These are phyloP conservation scores for Chitala chitala DNA, from an alignment of 2,113 vertebrate species.

Conservation along the genomic window DNA sequence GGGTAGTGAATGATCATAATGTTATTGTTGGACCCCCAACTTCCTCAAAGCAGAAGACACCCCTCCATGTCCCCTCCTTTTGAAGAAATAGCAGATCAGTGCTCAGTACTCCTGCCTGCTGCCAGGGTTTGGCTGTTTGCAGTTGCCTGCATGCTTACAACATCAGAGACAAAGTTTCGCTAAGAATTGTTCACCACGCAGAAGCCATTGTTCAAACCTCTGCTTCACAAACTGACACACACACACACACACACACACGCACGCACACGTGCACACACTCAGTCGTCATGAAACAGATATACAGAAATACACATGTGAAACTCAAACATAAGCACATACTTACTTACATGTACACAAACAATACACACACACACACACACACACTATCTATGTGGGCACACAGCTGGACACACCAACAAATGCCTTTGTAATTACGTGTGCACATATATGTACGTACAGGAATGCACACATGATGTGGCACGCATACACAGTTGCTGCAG, in stretches of 20 bases:
- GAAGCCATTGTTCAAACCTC: background rate
- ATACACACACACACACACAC: background rate
- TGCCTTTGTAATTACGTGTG: background rate
- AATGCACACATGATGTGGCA: background rate
- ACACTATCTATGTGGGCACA: background rate
- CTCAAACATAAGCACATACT: background rate
- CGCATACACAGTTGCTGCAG: background rate
- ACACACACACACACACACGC: slow-evolving; percentile 17
- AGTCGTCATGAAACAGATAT: slow-evolving; percentile 23
- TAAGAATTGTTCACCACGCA: background rate
- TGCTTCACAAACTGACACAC: slow-evolving; percentile 2
- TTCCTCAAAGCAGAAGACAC: slow-evolving; percentile 26
- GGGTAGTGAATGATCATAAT: slow-evolving; percentile 42
- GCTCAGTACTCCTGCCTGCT: slow-evolving; percentile 51
- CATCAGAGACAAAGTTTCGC: background rate
- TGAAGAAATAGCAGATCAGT: slow-evolving; percentile 40
- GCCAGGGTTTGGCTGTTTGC: slow-evolving; percentile 38
- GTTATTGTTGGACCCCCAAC: slow-evolving; percentile 52
- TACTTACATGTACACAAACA: background rate
- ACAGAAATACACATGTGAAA: background rate
- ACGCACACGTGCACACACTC: slow-evolving; percentile 22
- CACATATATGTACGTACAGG: background rate
- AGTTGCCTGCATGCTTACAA: slow-evolving; percentile 16
- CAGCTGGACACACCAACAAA: background rate
- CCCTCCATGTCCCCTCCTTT: slow-evolving; percentile 21